phyloP scores from a whole-genome alignment of 2,113 vertebrate genomes.

The Actenoides hombroni region DNA sequence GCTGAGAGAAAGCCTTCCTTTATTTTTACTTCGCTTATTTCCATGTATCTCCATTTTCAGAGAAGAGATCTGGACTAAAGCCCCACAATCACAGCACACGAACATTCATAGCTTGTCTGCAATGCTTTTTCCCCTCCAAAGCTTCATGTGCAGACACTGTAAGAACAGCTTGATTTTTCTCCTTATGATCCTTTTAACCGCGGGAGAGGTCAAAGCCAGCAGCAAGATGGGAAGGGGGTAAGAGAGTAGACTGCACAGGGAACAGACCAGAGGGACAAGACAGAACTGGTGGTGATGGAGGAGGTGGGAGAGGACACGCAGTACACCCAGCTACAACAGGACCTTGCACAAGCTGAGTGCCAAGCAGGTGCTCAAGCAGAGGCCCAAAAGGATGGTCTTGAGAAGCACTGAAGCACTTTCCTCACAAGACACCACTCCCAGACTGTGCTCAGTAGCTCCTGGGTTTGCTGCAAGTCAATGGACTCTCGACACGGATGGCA shows the following conservation, averaged over 20 bases:
- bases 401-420: background rate
- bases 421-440: background rate
- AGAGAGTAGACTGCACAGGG: background rate
- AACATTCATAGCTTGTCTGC: background rate
- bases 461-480: background rate
- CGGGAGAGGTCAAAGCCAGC: background rate
- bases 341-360: background rate
- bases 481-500: background rate
- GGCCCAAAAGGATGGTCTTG: too few relatives aligned
- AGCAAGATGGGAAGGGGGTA: background rate
- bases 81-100: background rate
- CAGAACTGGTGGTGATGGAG: background rate
- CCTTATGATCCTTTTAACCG: background rate
- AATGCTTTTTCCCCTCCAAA: background rate
- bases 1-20: background rate
- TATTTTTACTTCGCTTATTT: background rate
- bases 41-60: background rate
- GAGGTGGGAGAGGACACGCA: background rate
- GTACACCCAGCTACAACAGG: fast-evolving
- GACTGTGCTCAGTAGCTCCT: too few relatives aligned
- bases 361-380: background rate
- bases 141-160: background rate
- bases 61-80: background rate
- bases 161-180: background rate
- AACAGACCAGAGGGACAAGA: background rate